phyloP scores from a whole-genome alignment of 2,113 vertebrate species.

The Zonotrichia leucophrys region DNA sequence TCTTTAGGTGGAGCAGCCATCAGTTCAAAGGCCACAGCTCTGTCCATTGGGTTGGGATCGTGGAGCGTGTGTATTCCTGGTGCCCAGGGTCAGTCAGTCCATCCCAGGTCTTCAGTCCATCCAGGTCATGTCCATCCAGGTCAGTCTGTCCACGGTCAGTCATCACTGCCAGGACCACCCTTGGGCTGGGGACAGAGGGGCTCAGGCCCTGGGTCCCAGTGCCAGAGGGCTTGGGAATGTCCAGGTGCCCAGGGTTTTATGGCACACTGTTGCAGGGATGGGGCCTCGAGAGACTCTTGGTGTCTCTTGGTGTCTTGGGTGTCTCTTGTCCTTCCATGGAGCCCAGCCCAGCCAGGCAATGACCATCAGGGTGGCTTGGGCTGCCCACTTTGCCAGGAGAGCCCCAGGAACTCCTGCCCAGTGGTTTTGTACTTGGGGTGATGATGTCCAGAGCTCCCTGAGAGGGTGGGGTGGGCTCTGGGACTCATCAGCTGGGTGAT shows the following conservation, averaged over 20 bases:
- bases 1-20: neutral
- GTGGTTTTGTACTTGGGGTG: neutral
- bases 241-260: neutral
- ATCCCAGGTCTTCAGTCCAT: too few relatives aligned
- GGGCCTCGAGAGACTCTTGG: neutral
- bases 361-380: neutral
- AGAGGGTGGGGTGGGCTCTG: too few relatives aligned
- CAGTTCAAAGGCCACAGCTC: neutral
- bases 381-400: neutral
- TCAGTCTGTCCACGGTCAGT: too few relatives aligned
- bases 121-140: too few relatives aligned
- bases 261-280: neutral
- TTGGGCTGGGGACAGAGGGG: too few relatives aligned
- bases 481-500: neutral
- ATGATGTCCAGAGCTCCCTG: neutral
- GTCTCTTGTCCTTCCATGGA: neutral
- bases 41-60: neutral
- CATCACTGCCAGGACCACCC: too few relatives aligned
- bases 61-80: rapidly evolving
- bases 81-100: neutral
- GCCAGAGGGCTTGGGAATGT: too few relatives aligned
- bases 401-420: neutral
- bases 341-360: too few relatives aligned
- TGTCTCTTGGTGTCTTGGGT: neutral
- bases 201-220: too few relatives aligned